phyloP scores from a whole-genome alignment of 1,140 invertebrate genomes.

The Hylaeus anthracinus region DNA sequence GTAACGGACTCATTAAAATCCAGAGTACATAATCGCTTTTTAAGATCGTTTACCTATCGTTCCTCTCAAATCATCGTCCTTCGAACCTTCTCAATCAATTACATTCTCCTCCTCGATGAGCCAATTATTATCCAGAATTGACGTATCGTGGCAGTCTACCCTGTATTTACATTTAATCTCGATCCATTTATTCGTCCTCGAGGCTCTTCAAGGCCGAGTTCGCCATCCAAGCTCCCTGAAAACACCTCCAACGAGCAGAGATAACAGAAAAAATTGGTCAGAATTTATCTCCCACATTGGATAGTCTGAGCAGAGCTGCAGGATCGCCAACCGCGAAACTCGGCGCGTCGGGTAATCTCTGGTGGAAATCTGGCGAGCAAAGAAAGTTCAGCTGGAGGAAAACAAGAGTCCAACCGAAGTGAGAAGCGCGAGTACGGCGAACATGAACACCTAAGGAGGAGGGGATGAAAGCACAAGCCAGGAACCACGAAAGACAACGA shows the following conservation, averaged over 20 bases:
- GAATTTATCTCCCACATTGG: constrained; percentile 3
- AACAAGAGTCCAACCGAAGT: constrained; percentile 5
- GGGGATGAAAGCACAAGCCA: constrained; percentile 15
- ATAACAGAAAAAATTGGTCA: background rate
- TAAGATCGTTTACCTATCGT: too few species aligned
- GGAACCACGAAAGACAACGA: constrained; percentile 47
- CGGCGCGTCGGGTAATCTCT: constrained; percentile 43
- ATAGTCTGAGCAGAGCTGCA: background rate
- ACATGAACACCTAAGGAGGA: background rate
- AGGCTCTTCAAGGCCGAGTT: background rate
- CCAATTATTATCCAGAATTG: too few species aligned
- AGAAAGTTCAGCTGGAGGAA: constrained; percentile 25
- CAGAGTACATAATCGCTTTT: too few species aligned
- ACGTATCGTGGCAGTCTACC: too few species aligned
- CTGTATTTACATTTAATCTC: too few species aligned
- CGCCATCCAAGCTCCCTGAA: constrained; percentile 50
- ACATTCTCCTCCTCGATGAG: too few species aligned
- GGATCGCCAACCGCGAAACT: constrained; percentile 16
- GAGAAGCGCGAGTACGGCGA: background rate
- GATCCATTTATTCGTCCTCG: constrained; percentile 60
- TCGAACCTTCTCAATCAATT: too few species aligned
- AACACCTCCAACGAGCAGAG: background rate
- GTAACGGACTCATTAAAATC: too few species aligned
- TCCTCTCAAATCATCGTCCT: too few species aligned
- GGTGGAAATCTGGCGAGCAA: constrained; percentile 20